Percentiles rank a stretch among this genome's conserved stretches.
These are phyloP conservation scores for Lasius platythorax DNA, from an alignment of 2,888 invertebrate genomes.

Conservation along the genomic window DNA sequence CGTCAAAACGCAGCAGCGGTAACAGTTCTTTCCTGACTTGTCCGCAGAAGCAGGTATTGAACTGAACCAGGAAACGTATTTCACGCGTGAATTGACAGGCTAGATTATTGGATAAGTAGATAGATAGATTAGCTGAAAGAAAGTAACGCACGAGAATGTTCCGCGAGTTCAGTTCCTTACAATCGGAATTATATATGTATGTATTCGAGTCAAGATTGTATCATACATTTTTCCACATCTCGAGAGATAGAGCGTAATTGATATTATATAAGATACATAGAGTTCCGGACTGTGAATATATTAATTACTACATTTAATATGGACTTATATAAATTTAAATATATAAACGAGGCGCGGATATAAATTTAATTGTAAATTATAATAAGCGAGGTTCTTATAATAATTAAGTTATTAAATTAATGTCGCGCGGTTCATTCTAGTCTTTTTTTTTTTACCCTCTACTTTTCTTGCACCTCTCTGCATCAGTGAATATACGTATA, in stretches of 20 bases:
- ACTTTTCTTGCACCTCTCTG: background rate
- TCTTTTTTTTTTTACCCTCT: background rate
- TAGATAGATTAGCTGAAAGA: conserved; percentile 15
- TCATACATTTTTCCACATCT: background rate
- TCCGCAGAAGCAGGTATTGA: conserved; percentile 13
- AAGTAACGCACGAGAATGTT: background rate
- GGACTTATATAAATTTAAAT: background rate
- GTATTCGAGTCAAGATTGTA: background rate
- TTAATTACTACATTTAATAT: background rate
- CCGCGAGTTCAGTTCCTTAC: conserved; percentile 27
- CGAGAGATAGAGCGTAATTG: background rate
- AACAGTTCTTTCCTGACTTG: conserved; percentile 39
- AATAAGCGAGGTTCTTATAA: background rate
- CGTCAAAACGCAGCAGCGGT: background rate
- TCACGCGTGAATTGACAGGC: conserved; percentile 30
- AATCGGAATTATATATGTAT: background rate
- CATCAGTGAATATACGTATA: background rate
- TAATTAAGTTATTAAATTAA: background rate
- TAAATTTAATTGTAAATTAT: conserved; percentile 9
- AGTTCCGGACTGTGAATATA: background rate
- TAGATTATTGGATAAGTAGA: conserved; percentile 44
- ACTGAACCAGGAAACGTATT: conserved; percentile 13
- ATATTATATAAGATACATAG: background rate
- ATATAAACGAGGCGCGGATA: background rate
- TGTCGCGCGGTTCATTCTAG: background rate